Percentiles rank a stretch among this genome's conserved stretches.
Evolutionary conservation across 2,888 invertebrate species (phyloP).

Genomic region (Mayetiola destructor): DNA sequence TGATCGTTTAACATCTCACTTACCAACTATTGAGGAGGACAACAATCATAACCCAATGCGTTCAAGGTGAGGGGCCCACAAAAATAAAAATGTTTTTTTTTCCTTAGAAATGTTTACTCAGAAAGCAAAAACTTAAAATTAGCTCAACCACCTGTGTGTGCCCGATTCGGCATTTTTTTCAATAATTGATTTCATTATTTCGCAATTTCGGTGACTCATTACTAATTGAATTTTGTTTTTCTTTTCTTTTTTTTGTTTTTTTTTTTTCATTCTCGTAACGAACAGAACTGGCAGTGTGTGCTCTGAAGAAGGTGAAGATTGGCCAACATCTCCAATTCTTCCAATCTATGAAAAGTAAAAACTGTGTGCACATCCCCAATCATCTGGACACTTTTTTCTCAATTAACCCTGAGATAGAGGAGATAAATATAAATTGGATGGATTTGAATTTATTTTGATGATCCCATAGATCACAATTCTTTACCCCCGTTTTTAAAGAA

Average conservation of each 20-base stretch:
- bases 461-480: not conserved
- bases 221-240: not conserved
- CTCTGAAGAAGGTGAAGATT: conserved; percentile 42
- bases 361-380: conserved; percentile 9
- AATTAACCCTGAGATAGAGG: too few relatives aligned
- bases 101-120: too few relatives aligned
- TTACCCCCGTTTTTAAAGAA: not conserved
- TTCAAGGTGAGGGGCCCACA: conserved; percentile 18
- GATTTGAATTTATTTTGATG: not conserved
- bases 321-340: conserved; percentile 48
- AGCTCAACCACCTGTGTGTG: not conserved
- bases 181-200: not conserved
- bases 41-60: conserved; percentile 28
- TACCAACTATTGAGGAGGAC: conserved; percentile 63
- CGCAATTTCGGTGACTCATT: not conserved
- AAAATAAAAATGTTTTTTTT: conserved; percentile 1
- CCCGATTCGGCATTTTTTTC: not conserved
- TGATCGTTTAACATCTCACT: conserved; percentile 52
- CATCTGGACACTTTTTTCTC: not conserved
- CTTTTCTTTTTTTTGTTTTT: not conserved
- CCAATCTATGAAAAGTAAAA: conserved; percentile 39
- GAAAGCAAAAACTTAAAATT: too few relatives aligned
- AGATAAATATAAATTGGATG: not conserved
- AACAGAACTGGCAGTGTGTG: conserved; percentile 47
- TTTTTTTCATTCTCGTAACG: conserved; percentile 13